Conservation (phyloP, 2,113 vertebrate genomes). For the Dissostichus mawsoni region DNA sequence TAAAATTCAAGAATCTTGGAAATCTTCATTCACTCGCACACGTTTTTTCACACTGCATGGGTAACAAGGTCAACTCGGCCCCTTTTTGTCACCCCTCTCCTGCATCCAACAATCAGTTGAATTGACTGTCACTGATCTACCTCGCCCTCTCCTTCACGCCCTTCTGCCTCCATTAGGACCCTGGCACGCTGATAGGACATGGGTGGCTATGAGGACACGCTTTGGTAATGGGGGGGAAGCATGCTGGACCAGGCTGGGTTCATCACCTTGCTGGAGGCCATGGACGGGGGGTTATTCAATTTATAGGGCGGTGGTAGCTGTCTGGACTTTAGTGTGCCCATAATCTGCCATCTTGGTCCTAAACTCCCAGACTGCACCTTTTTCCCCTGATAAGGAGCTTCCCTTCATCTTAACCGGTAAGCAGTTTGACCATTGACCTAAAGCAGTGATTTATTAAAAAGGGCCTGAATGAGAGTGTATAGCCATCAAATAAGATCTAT, state of each 20-base stretch:
- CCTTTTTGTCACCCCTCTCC: constrained; percentile 20
- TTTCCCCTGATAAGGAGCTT: constrained; percentile 51
- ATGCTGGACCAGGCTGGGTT: constrained; percentile 34
- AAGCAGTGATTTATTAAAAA: background rate
- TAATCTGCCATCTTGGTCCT: constrained; percentile 63
- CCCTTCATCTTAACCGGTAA: constrained; percentile 61
- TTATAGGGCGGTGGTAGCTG: constrained; percentile 53
- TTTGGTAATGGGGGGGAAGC: constrained; percentile 17
- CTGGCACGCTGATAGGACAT: constrained; percentile 59
- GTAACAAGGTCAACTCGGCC: constrained; percentile 13
- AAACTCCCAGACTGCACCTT: constrained; percentile 55
- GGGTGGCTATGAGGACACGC: constrained; percentile 49
- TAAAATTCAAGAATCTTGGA: background rate
- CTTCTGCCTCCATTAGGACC: constrained; percentile 87
- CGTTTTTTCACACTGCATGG: background rate
- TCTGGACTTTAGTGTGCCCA: constrained; percentile 53
- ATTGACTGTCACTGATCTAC: constrained; percentile 68
- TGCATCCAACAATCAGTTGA: constrained; percentile 33
- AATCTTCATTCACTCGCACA: background rate
- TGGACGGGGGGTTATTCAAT: constrained; percentile 52
- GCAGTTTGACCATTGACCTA: constrained; percentile 38
- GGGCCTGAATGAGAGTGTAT: background rate
- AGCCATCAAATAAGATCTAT: background rate
- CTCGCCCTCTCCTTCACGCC: constrained; percentile 87
- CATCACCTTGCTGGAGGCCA: constrained; percentile 87